Evolutionary conservation across 2,797 vertebrate species (phyloP).

Genomic region (Balearica regulorum): DNA sequence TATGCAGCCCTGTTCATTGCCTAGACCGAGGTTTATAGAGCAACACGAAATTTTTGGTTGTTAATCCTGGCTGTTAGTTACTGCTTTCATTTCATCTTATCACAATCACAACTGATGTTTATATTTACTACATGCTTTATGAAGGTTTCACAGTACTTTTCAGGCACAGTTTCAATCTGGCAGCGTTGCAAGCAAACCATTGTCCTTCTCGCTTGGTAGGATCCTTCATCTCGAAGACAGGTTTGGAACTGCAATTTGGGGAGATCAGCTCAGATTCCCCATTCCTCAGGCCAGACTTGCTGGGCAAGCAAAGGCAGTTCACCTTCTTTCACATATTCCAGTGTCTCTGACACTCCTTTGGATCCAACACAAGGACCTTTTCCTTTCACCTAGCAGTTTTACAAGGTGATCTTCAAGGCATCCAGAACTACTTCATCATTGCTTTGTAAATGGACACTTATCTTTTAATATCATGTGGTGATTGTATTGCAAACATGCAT

Average conservation of each 20-base stretch:
- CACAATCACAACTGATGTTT: neutral
- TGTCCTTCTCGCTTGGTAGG: neutral
- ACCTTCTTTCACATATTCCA: neutral
- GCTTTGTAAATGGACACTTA: neutral
- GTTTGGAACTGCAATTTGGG: neutral
- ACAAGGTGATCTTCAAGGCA: slow-evolving; percentile 24
- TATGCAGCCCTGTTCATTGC: neutral
- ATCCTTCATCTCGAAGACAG: neutral
- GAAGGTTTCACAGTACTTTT: neutral
- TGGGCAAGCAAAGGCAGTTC: neutral
- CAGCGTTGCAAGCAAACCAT: neutral
- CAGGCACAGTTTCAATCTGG: neutral
- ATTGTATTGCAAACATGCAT: slow-evolving; percentile 20
- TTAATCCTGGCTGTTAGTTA: neutral
- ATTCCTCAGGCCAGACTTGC: neutral
- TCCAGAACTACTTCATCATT: neutral
- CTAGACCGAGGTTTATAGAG: neutral
- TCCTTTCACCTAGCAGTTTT: neutral
- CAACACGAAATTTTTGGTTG: neutral
- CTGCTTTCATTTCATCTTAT: neutral
- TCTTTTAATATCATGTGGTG: neutral
- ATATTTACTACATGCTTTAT: neutral
- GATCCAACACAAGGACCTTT: neutral
- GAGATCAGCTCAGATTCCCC: neutral
- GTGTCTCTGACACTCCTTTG: neutral